Conservation (phyloP, 2,797 vertebrate species). For the Myiotriccus ornatus region DNA sequence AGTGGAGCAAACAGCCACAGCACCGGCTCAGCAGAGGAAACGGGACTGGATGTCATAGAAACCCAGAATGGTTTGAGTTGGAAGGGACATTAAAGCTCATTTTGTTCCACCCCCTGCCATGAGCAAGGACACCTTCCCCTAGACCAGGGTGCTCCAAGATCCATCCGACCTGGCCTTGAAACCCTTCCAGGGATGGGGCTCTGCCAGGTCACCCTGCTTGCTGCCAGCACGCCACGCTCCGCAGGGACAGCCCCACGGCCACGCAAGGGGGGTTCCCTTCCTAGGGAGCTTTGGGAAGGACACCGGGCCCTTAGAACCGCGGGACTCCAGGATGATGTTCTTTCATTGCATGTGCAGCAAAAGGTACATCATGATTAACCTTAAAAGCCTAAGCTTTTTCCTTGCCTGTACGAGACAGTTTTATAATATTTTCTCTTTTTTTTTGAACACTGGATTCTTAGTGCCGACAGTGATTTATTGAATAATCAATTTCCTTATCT, state of each 20-base stretch:
- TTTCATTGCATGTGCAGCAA: background rate
- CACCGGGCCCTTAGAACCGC: background rate
- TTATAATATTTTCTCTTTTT: slow-evolving; percentile 73
- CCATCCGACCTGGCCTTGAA: accelerated
- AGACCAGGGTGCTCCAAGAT: background rate
- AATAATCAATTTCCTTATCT: slow-evolving; percentile 93
- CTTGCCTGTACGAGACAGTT: slow-evolving; percentile 38
- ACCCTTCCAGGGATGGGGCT: background rate
- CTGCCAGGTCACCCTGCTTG: background rate
- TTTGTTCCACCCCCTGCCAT: background rate
- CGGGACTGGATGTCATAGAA: background rate
- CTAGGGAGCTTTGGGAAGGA: background rate
- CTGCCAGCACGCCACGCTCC: accelerated
- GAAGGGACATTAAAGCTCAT: background rate
- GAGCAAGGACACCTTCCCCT: background rate
- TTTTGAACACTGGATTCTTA: slow-evolving; percentile 73
- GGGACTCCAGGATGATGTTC: background rate
- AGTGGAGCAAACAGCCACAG: background rate
- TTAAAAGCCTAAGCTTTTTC: slow-evolving; percentile 2
- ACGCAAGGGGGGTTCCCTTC: accelerated
- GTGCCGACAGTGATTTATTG: slow-evolving; percentile 83
- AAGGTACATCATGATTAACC: slow-evolving; percentile 26
- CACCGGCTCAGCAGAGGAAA: background rate
- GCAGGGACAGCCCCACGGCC: background rate
- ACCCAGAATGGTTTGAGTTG: background rate